phyloP scores from a whole-genome alignment of 2,113 vertebrate species.

The Tragelaphus imberbis region DNA sequence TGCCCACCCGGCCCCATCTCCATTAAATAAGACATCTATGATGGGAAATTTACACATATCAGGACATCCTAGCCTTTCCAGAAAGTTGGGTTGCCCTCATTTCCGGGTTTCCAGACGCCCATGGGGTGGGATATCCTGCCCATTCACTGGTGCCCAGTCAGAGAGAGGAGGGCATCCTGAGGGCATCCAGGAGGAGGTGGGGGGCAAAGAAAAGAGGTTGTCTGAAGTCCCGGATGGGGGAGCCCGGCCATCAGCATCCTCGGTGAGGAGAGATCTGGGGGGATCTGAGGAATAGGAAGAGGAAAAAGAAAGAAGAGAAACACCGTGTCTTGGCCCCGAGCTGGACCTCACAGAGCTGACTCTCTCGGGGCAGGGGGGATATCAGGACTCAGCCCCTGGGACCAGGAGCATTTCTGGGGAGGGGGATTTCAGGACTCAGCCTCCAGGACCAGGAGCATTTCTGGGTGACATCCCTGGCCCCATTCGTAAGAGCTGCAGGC shows the following conservation, averaged over 20 bases:
- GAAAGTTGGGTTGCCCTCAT: not conserved
- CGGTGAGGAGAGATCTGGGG: not conserved
- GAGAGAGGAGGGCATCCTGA: not conserved
- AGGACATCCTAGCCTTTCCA: not conserved
- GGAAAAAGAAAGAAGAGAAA: not conserved
- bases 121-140: not conserved
- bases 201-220: no score
- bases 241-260: no score
- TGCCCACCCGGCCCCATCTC: fast-evolving
- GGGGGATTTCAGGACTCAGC: not conserved
- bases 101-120: not conserved
- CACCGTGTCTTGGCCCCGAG: fast-evolving
- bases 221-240: not conserved
- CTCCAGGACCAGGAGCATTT: fast-evolving
- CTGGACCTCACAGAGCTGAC: not conserved
- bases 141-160: not conserved
- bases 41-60: no score
- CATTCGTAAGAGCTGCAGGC: not conserved
- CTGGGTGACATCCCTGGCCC: not conserved
- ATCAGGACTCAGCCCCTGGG: fast-evolving
- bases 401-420: not conserved
- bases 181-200: not conserved
- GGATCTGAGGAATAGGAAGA: not conserved
- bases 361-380: not conserved
- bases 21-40: fast-evolving